Evolutionary conservation across 1,140 invertebrate genomes (phyloP), one percentile per base, ranked within the genome.

Genomic region (Danaus melanippus): DNA sequence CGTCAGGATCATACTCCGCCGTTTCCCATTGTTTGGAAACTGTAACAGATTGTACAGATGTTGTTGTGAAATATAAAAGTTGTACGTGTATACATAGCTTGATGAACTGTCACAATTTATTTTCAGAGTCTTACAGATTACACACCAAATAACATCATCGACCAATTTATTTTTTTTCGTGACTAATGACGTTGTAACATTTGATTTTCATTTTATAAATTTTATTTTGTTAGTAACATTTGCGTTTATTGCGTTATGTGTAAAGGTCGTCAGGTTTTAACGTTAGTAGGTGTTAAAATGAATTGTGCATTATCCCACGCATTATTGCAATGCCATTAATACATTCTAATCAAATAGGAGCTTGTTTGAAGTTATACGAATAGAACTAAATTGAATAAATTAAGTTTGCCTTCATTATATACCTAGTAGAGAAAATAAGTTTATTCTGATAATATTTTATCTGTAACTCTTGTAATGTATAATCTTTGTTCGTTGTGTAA

Each of bases 1-100:
- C 15, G 88, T 84, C 58, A 89, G 83, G 43, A 88, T 83, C 67
- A 89, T 89, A 71, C 89, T 89, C 64, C 88, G 87, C 56, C 87
- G 84, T 69, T 89, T 85, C 66, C 88, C 88, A 69, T 84, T 88
- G 66, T 86, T 83, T 32, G 80, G 74, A 75, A 87, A 79, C 87
- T 88, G 79, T 56, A 79, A 80, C 15, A 39, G n/a, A 10, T 47
- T 7, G 50, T 51, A 8, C 9, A 50, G 39, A 44, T 21, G 10
- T 6, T 10, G 9, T 40, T 50, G 12, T 46, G 43, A 41, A 46
- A 46, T 15, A 44, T 15, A 46, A 56, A 17, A 12, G 46, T 57
- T 46, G 15, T 12, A 39, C 45, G 47, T n/a, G 44, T 48, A 48
- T 56, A 50, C 47, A 50, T 56, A 49, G 10, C 44, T 59, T 69